Evolutionary conservation across 2,113 vertebrate genomes (phyloP), one percentile per base, ranked within the genome.

Genomic region (Hyperoodon ampullatus): DNA sequence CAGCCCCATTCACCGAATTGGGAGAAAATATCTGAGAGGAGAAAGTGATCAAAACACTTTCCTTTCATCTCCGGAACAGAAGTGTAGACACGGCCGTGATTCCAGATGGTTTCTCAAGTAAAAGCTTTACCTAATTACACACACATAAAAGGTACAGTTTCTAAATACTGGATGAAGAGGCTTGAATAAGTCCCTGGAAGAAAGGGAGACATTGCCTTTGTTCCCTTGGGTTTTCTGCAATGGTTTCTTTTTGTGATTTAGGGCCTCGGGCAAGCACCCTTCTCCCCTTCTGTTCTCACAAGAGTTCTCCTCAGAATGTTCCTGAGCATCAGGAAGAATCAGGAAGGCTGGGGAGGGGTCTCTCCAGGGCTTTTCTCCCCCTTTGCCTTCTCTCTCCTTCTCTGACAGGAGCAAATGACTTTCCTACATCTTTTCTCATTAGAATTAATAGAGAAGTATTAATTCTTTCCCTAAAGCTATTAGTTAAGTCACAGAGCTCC

Each of bases 401-500:
- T 15, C n/a, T 53, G 74, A 93, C 70, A 33, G 83, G 39, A 58
- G 55, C 63, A 86, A 63, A 92, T 63, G 78, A 78, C 92, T 89
- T 50, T 6, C 50, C 66, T 23, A 6, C 28, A 8, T 84, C 80
- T 68, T n/a, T 80, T 39, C 81, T 35, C 39, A 35, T 94, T 68
- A 96, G 93, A 85, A 91, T 91, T 95, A 96, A 96, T 86, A 78
- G 85, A 90, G 66, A 93, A 74, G 35, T 53, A 91, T 90, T 93
- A 42, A 93, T 97, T 88, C n/a, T 84, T 81, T 68, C 94, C 93
- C 90, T 5, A 77, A 39, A 94, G 97, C 94, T 86, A 24, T 96
- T 88, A 77, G 95, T 94, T 94, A 95, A 87, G 77, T 95, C 71
- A 30, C 9, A 12, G 58, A 30, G n/a, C 89, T 87, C 82, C 16